Percentiles rank a stretch among this genome's conserved stretches.
These are phyloP conservation scores for Cottus gobio DNA, from an alignment of 2,113 vertebrate genomes.

Conservation along the genomic window DNA sequence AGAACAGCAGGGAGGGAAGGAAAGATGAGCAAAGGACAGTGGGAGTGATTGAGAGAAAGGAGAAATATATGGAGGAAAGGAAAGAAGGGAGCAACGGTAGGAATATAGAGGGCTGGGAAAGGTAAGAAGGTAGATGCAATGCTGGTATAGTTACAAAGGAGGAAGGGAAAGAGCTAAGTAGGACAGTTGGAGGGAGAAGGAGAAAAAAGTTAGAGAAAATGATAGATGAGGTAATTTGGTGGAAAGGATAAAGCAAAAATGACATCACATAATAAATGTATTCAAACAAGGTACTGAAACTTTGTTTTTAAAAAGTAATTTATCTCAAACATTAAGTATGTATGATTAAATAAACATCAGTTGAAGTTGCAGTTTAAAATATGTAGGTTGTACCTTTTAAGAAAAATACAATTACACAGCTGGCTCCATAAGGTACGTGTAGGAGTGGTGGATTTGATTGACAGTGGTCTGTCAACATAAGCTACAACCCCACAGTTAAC, in stretches of 20 bases:
- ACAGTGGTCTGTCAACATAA: not conserved
- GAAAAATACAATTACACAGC: too few relatives aligned
- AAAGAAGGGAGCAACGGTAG: not conserved
- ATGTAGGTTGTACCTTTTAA: too few relatives aligned
- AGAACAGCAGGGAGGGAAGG: slow-evolving; percentile 55
- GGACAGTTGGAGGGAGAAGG: slow-evolving; percentile 17
- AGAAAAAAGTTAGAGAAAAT: not conserved
- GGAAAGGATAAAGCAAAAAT: not conserved
- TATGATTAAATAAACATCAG: not conserved
- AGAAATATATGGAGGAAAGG: not conserved
- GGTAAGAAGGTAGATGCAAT: not conserved
- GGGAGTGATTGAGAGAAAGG: slow-evolving; percentile 5
- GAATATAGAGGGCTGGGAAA: not conserved
- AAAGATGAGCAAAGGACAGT: not conserved
- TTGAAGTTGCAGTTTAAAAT: not conserved
- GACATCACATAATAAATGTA: not conserved
- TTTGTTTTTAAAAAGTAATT: not conserved
- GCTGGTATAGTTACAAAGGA: slow-evolving; percentile 10
- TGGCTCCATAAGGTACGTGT: too few relatives aligned
- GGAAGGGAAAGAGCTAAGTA: slow-evolving; percentile 17
- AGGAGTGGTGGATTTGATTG: too few relatives aligned
- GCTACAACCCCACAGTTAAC: not conserved
- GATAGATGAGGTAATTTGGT: not conserved
- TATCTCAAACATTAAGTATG: not conserved
- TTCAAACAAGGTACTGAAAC: not conserved